Conservation (phyloP, 2,113 vertebrate species). For the Hippocampus barbouri region DNA sequence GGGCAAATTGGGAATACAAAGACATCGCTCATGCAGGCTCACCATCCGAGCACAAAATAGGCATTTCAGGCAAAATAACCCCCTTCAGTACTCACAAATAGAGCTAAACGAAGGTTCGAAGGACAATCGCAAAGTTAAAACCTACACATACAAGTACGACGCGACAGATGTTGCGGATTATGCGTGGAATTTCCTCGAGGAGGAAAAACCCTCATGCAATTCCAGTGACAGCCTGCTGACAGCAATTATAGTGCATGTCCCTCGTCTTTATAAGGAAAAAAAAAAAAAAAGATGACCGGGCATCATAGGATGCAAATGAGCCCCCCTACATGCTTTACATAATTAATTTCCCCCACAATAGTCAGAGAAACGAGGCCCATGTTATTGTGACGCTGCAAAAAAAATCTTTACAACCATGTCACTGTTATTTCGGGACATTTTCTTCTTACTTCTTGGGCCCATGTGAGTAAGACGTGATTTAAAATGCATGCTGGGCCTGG, state of each 20-base stretch:
- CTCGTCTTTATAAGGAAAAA: constrained; percentile 23
- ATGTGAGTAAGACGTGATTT: not conserved
- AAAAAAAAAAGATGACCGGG: constrained; percentile 10
- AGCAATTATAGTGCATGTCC: constrained; percentile 39
- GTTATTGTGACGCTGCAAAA: constrained; percentile 44
- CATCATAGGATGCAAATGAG: constrained; percentile 62
- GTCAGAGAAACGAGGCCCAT: constrained; percentile 31
- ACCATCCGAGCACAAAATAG: constrained; percentile 13
- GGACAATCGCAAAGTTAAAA: constrained; percentile 19
- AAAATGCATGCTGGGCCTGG: not conserved
- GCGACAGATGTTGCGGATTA: constrained; percentile 52
- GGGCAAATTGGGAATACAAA: constrained; percentile 12
- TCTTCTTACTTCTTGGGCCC: constrained; percentile 13
- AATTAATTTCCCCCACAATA: constrained; percentile 55
- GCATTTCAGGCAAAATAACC: constrained; percentile 17
- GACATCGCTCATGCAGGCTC: constrained; percentile 7
- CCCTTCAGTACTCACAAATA: not conserved
- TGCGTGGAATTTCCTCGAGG: constrained; percentile 29
- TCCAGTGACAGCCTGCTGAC: constrained; percentile 25
- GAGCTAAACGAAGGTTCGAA: constrained; percentile 6
- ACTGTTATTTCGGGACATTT: constrained; percentile 23
- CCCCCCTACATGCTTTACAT: constrained; percentile 37
- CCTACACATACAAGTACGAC: constrained; percentile 10
- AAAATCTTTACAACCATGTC: constrained; percentile 9
- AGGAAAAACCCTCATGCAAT: constrained; percentile 24